Evolutionary conservation across 2,113 vertebrate genomes (phyloP), one percentile per base, ranked within the genome.

Genomic region (Phaethornis superciliosus): DNA sequence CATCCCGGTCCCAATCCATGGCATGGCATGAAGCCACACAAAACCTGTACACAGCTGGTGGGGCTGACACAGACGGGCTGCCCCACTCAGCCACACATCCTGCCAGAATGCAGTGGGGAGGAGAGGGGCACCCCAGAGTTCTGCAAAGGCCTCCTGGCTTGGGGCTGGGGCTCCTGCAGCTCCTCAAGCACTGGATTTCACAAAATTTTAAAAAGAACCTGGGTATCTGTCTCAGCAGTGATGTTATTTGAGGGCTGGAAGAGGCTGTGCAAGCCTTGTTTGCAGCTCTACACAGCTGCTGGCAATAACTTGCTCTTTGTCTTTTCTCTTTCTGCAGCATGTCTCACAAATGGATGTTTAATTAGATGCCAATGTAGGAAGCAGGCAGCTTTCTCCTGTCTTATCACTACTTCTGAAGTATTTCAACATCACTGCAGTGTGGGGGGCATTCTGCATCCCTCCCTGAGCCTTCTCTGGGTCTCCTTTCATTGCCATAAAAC

Each of bases 401-500:
- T 74, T 47, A 47, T 28, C 52, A 35, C 27, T 19, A 27, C 10
- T 1, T 3, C 44, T 69, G 44, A 35, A 77, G n/a, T 40, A n/a
- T 88, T 90, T 79, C 6, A 59, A 63, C 15, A 1, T 0, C 5
- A 3, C 8, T 30, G 24, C 1, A 4, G 21, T 23, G 21, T 1
- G 3, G 5, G 8, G 7, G 4, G 7, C 6, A 49, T 28, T 40
- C 63, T 82, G 28, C 37, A 54, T 46, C 35, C 46, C 15, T 69
- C 21, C 16, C 17, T 32, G 69, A 80, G 23, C 27, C 7, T 3
- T 52, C 12, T 37, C n/a, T 2, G 0, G 1, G 1, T 32, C 51
- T 81, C 9, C 23, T 75, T 85, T 3, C 1, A 32, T 37, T 89
- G 52, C 24, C 23, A 40, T 62, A 89, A 28, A 2, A 1, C 21